phyloP scores from a whole-genome alignment of 1,140 invertebrate species.

The Conopomorpha cramerella region DNA sequence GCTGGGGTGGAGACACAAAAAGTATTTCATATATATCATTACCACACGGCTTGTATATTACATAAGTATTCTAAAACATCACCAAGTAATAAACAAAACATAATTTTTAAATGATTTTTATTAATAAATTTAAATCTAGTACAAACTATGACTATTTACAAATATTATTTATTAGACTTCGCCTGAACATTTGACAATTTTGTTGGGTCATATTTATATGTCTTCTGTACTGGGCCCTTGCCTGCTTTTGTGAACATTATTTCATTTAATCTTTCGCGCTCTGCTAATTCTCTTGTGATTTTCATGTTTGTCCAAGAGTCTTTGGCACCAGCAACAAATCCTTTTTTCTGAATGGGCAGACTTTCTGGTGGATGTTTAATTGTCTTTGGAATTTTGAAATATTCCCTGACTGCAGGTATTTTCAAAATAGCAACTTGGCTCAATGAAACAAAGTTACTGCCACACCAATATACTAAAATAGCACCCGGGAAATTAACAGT shows the following conservation, averaged over 20 bases:
- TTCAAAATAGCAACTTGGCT: constrained; percentile 79
- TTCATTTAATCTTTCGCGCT: constrained; percentile 76
- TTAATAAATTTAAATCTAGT: background rate
- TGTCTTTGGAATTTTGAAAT: constrained; percentile 78
- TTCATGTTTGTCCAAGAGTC: constrained; percentile 86
- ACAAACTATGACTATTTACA: background rate
- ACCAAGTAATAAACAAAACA: too few species aligned
- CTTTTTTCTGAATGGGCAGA: constrained; percentile 72
- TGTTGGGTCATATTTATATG: constrained; percentile 86
- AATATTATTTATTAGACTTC: constrained; percentile 29
- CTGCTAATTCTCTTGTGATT: constrained; percentile 75
- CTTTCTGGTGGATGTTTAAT: constrained; percentile 62
- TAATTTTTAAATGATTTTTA: too few species aligned
- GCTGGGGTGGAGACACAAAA: too few species aligned
- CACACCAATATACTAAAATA: constrained; percentile 89
- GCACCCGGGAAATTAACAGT: constrained; percentile 88
- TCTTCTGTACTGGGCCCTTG: constrained; percentile 82
- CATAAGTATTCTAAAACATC: too few species aligned
- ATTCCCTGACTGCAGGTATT: constrained; percentile 73
- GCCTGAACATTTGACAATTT: constrained; percentile 52
- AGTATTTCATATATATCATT: too few species aligned
- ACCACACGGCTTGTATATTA: too few species aligned
- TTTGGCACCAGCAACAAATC: constrained; percentile 78
- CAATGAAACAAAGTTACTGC: constrained; percentile 88
- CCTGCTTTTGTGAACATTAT: constrained; percentile 82